These are phyloP conservation scores for Notechis scutatus DNA, from an alignment of 2,113 vertebrate genomes.

Conservation along the genomic window DNA sequence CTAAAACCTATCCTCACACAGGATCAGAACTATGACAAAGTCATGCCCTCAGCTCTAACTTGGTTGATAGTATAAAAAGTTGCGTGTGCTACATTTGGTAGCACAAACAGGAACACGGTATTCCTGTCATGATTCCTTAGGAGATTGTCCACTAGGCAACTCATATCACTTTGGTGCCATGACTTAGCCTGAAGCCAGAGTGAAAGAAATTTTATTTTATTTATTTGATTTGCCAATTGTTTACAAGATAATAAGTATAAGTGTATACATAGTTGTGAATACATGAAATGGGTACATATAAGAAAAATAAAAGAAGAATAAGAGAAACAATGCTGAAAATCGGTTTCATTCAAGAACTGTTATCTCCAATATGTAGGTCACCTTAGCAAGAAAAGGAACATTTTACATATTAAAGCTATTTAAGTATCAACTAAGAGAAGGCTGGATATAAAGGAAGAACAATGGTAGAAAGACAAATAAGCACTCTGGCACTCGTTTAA, in stretches of 20 bases:
- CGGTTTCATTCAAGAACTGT: not conserved
- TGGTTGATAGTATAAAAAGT: not conserved
- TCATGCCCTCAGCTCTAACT: not conserved
- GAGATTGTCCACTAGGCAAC: not conserved
- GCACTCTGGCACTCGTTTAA: not conserved
- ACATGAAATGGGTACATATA: too few relatives aligned
- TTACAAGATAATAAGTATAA: too few relatives aligned
- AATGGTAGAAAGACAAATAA: not conserved
- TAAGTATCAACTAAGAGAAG: not conserved
- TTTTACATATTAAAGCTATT: not conserved
- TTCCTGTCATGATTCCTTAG: not conserved
- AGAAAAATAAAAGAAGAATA: too few relatives aligned
- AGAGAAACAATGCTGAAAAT: not conserved
- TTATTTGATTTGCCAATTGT: too few relatives aligned
- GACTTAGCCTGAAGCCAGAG: not conserved
- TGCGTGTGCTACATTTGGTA: not conserved
- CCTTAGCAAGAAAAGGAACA: not conserved
- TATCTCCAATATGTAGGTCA: not conserved
- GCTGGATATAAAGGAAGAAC: not conserved
- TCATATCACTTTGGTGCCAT: not conserved
- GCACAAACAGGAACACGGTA: not conserved
- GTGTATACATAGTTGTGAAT: too few relatives aligned
- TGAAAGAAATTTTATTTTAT: too few relatives aligned
- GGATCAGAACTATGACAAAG: not conserved
- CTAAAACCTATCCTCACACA: not conserved